Conservation (phyloP, 2,797 vertebrate genomes). For the Ispidina lecontei region DNA sequence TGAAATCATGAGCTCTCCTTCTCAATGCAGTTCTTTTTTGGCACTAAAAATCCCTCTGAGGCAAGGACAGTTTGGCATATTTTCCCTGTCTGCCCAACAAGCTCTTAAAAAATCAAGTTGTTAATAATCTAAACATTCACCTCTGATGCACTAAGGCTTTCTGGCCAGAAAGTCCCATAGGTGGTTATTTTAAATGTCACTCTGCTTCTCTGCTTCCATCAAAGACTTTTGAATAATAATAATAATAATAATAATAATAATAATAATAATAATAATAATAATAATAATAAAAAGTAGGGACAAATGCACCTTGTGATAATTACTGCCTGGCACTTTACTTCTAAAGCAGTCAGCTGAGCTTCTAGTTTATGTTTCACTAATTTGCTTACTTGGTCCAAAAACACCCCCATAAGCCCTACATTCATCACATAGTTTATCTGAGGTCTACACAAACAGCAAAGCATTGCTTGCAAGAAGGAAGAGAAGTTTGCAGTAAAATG, state of each 20-base stretch:
- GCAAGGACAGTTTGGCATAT: neutral
- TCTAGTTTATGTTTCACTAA: neutral
- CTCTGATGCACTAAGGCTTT: neutral
- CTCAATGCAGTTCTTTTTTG: neutral
- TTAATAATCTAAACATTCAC: constrained; percentile 34
- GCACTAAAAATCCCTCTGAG: neutral
- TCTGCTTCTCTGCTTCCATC: constrained; percentile 16
- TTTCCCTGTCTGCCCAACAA: neutral
- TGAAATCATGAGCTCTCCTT: constrained; percentile 31
- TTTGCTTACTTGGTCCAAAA: neutral
- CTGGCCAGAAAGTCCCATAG: constrained; percentile 30
- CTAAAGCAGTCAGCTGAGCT: constrained; percentile 22
- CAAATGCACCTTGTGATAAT: neutral
- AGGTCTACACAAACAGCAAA: neutral
- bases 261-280: too few species aligned
- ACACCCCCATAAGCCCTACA: neutral
- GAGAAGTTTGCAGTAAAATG: constrained; percentile 17
- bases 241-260: neutral
- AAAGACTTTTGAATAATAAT: neutral
- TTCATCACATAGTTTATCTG: neutral
- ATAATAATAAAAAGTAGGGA: neutral
- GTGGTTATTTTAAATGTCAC: constrained; percentile 15
- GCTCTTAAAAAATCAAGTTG: constrained; percentile 57
- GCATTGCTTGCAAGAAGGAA: neutral
- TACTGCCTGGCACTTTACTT: neutral